Conservation (phyloP, 2,888 invertebrate species). For the Phymatocera aterrima region DNA sequence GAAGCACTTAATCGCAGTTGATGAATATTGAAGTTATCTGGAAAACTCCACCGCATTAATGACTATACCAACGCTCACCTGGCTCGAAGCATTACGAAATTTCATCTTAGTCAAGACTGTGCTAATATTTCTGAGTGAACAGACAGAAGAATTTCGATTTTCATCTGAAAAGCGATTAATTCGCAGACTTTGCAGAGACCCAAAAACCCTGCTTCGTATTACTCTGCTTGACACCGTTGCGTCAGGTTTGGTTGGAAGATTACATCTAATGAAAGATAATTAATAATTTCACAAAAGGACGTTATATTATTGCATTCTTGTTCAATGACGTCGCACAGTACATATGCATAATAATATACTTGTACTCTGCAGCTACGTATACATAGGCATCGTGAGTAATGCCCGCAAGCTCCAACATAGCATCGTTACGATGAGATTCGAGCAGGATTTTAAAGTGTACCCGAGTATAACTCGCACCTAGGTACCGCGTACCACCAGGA, state of each 20-base stretch:
- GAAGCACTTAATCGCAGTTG: too few relatives aligned
- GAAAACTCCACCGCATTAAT: too few relatives aligned
- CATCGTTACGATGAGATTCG: neutral
- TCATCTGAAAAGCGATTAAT: conserved; percentile 1
- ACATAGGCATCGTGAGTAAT: neutral
- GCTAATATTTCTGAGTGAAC: conserved; percentile 1
- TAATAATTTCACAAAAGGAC: neutral
- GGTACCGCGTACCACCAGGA: conserved; percentile 49
- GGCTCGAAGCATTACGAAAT: neutral
- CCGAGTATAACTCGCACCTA: conserved; percentile 20
- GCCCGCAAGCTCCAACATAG: neutral
- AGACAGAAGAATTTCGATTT: neutral
- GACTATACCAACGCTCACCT: neutral
- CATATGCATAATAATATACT: neutral
- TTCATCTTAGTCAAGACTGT: neutral
- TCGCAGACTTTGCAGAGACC: conserved; percentile 12
- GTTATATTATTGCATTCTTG: neutral
- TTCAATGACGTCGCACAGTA: neutral
- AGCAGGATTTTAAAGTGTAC: conserved; percentile 29
- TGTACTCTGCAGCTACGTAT: neutral
- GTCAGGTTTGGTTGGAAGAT: neutral
- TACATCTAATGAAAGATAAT: neutral
- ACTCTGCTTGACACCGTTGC: neutral
- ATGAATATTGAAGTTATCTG: neutral
- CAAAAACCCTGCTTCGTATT: neutral